Conservation (phyloP, 2,113 vertebrate genomes). For the Elgaria multicarinata region DNA sequence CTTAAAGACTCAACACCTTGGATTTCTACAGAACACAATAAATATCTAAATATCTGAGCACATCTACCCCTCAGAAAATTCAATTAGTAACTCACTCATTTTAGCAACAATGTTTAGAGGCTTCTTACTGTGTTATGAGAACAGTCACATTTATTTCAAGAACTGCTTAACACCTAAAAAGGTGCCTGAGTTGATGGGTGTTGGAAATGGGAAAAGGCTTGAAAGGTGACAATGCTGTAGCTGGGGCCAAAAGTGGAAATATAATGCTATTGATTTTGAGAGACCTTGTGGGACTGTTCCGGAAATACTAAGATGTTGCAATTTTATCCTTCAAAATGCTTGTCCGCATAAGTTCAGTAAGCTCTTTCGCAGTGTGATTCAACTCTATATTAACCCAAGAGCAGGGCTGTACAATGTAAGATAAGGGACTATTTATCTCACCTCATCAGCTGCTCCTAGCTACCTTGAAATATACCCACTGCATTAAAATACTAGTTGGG, state of each 20-base stretch:
- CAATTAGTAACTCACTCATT: neutral
- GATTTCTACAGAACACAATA: neutral
- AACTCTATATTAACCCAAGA: neutral
- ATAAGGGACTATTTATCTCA: neutral
- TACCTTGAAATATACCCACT: neutral
- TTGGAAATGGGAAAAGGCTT: neutral
- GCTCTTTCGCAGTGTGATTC: neutral
- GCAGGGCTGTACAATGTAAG: neutral
- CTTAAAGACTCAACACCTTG: neutral
- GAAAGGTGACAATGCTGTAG: neutral
- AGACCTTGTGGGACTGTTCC: neutral
- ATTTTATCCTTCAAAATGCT: neutral
- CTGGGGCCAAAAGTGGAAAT: neutral
- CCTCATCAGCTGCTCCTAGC: neutral
- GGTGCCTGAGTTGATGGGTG: neutral
- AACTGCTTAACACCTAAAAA: neutral
- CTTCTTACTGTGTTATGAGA: neutral
- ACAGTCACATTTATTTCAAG: conserved; percentile 12
- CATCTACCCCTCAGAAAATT: neutral
- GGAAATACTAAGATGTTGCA: neutral
- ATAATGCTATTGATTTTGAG: neutral
- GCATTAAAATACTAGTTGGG: neutral
- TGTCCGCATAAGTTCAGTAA: neutral
- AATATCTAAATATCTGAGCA: neutral
- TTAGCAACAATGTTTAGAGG: neutral